phyloP scores from a whole-genome alignment of 2,888 invertebrate species.

The Drosophila neoperkinsi region DNA sequence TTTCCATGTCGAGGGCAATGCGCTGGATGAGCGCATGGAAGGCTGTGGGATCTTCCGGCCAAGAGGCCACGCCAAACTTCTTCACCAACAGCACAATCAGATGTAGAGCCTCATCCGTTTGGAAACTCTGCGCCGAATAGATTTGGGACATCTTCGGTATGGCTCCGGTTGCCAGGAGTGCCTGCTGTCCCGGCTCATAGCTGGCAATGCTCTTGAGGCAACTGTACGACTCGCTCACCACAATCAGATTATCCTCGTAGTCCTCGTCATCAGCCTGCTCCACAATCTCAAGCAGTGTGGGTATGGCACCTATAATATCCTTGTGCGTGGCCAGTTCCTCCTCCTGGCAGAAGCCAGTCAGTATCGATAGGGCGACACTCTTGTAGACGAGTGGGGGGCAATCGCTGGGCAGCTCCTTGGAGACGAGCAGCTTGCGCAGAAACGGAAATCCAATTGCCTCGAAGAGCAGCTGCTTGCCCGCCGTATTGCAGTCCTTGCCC shows the following conservation, averaged over 20 bases:
- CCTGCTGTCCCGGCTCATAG: slow-evolving; percentile 91
- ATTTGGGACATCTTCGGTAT: slow-evolving; percentile 94
- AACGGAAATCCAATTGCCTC: slow-evolving; percentile 96
- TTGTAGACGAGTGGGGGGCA: slow-evolving; percentile 96
- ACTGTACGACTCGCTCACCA: slow-evolving; percentile 94
- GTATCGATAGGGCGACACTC: slow-evolving; percentile 94
- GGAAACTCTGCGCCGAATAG: slow-evolving; percentile 94
- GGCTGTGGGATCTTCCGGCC: slow-evolving; percentile 91
- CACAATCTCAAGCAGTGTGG: slow-evolving; percentile 93
- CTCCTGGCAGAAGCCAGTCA: slow-evolving; percentile 94
- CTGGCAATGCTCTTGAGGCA: slow-evolving; percentile 93
- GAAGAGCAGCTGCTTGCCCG: slow-evolving; percentile 92
- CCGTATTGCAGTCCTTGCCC: slow-evolving; percentile 91
- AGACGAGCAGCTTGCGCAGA: slow-evolving; percentile 91
- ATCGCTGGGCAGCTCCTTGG: slow-evolving; percentile 92
- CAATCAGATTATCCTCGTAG: slow-evolving; percentile 93
- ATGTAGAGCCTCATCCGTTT: slow-evolving; percentile 94
- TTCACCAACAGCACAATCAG: slow-evolving; percentile 91
- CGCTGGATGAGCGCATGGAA: slow-evolving; percentile 93
- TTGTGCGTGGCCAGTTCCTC: slow-evolving; percentile 92
- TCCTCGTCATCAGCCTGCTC: slow-evolving; percentile 93
- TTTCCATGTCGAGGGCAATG: slow-evolving; percentile 94
- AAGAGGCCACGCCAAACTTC: slow-evolving; percentile 90
- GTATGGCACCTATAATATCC: slow-evolving; percentile 93
- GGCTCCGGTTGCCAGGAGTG: slow-evolving; percentile 91